Percentiles rank a stretch among this genome's conserved stretches.
These are phyloP conservation scores for Holothuria scabra DNA, from an alignment of 53 echinoderm and acorn worm species.

Conservation along the genomic window DNA sequence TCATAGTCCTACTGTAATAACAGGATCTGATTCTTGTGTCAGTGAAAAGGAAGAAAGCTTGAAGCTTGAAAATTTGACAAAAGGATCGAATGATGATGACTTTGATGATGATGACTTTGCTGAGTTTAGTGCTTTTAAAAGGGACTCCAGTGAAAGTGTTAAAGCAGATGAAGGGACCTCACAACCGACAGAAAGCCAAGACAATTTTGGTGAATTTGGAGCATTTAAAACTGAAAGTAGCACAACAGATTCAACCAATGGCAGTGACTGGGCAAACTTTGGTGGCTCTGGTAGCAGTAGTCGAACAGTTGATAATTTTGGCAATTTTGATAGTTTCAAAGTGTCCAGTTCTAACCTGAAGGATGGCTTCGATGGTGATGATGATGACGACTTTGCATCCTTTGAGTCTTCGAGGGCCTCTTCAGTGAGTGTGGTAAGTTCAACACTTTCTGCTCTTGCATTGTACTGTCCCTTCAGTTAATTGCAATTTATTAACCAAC, in stretches of 20 bases:
- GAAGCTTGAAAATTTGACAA: no score
- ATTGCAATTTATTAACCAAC: no score
- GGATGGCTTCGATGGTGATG: conserved; percentile 38
- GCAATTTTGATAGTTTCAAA: conserved; percentile 73
- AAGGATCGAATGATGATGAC: conserved; percentile 15
- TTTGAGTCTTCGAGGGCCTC: conserved; percentile 41
- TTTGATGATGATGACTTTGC: conserved; percentile 68
- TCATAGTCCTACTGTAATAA: no score
- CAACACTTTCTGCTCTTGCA: no score
- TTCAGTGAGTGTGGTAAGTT: conserved; percentile 1
- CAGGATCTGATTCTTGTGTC: no score
- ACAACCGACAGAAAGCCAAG: neutral
- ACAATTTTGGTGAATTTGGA: conserved; percentile 37
- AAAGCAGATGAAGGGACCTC: neutral
- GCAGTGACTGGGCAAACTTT: conserved; percentile 56
- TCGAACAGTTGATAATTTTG: conserved; percentile 54
- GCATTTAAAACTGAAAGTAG: neutral
- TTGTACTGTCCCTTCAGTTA: no score
- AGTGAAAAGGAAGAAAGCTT: no score
- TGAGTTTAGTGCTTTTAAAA: conserved; percentile 64
- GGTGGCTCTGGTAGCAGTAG: conserved; percentile 27
- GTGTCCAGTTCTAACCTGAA: neutral
- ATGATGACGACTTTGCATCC: conserved; percentile 62
- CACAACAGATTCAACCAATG: neutral
- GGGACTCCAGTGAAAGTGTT: neutral